Percentiles rank a stretch among this genome's conserved stretches.
These are phyloP conservation scores for Melinaea menophilus DNA, from an alignment of 2,888 invertebrate species.

Conservation along the genomic window DNA sequence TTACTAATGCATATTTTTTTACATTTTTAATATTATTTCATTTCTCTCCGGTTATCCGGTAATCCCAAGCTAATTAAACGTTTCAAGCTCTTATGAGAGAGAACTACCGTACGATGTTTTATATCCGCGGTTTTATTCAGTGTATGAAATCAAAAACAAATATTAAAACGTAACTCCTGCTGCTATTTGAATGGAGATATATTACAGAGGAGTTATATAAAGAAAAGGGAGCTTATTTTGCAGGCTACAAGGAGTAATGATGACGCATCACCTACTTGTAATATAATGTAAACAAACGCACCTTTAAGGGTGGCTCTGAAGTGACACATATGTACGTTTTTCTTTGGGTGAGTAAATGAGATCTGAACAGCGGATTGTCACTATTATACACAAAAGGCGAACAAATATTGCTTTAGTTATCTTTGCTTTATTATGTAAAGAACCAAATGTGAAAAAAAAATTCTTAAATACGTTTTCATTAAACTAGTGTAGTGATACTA, in stretches of 20 bases:
- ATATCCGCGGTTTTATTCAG: conserved; percentile 11
- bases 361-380: conserved; percentile 21
- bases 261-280: conserved; percentile 69
- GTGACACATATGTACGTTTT: conserved; percentile 54
- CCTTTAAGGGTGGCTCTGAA: conserved; percentile 65
- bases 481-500: too few species aligned
- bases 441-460: background rate
- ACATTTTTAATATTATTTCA: too few species aligned
- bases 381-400: conserved; percentile 34
- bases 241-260: conserved; percentile 57
- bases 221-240: conserved; percentile 53
- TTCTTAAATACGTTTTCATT: too few species aligned
- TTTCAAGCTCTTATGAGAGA: conserved; percentile 23
- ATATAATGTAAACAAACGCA: conserved; percentile 72
- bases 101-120: conserved; percentile 22
- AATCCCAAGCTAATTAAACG: conserved; percentile 21
- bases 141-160: conserved; percentile 25
- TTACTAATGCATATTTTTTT: too few species aligned
- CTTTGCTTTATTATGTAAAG: background rate
- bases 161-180: conserved; percentile 19
- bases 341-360: conserved; percentile 29
- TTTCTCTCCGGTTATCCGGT: too few species aligned
- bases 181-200: conserved; percentile 24
- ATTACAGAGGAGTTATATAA: conserved; percentile 44
- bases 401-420: background rate